These are phyloP conservation scores for Ginglymostoma cirratum DNA, from an alignment of 2,113 vertebrate species.

Conservation along the genomic window DNA sequence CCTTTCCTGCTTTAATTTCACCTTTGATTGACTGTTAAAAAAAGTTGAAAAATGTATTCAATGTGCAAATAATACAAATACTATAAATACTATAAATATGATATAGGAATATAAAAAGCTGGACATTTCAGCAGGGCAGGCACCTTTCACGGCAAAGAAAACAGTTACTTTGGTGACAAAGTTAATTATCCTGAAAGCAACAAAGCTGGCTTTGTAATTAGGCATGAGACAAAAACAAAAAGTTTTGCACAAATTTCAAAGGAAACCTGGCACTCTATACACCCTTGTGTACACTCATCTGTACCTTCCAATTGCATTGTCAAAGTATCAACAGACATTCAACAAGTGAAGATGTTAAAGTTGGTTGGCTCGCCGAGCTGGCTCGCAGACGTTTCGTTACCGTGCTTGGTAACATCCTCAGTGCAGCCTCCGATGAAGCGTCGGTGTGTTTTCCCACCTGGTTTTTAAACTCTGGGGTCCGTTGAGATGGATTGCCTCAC, in stretches of 20 bases:
- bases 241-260: not conserved
- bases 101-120: not conserved
- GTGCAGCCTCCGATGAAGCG: too few relatives aligned
- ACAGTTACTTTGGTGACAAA: not conserved
- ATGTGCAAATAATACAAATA: not conserved
- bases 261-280: not conserved
- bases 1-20: slow-evolving; percentile 79
- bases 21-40: slow-evolving; percentile 74
- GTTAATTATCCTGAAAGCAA: not conserved
- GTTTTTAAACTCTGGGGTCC: too few relatives aligned
- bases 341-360: not conserved
- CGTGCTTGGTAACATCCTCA: too few relatives aligned
- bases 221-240: not conserved
- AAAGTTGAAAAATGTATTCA: slow-evolving; percentile 28
- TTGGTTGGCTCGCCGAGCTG: too few relatives aligned
- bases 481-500: too few relatives aligned
- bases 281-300: not conserved
- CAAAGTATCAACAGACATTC: not conserved
- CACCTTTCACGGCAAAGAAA: not conserved
- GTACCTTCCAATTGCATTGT: not conserved
- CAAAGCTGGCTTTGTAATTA: not conserved
- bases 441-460: too few relatives aligned
- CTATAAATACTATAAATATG: not conserved
- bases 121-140: not conserved
- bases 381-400: too few relatives aligned